Evolutionary conservation across 2,113 vertebrate species (phyloP).

Genomic region (Silurus glanis): DNA sequence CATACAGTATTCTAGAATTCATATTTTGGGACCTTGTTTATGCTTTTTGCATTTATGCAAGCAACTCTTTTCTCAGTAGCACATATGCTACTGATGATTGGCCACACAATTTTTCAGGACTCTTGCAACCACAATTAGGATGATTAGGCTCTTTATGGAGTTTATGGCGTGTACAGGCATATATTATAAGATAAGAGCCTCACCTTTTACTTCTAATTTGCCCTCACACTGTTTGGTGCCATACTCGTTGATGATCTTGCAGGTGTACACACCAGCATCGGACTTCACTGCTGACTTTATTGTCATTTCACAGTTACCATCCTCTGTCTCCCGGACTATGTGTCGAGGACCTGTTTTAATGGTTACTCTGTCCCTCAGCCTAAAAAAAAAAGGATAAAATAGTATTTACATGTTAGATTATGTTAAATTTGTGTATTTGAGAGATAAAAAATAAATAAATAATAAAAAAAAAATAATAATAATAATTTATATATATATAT

Average conservation of each 20-base stretch:
- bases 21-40: conserved; percentile 7
- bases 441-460: too few relatives aligned
- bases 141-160: background rate
- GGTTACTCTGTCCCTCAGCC: conserved; percentile 91
- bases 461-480: too few relatives aligned
- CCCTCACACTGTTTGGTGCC: conserved; percentile 93
- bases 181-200: conserved; percentile 35
- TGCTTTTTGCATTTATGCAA: background rate
- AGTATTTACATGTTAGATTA: background rate
- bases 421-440: background rate
- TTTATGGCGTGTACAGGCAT: background rate
- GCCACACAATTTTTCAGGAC: background rate
- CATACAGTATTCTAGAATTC: background rate
- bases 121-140: background rate
- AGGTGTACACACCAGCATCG: conserved; percentile 88
- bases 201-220: conserved; percentile 92
- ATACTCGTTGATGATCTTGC: conserved; percentile 96
- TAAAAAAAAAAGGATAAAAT: conserved; percentile 55
- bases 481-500: background rate
- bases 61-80: background rate
- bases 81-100: background rate
- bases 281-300: conserved; percentile 81
- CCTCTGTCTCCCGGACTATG: conserved; percentile 75
- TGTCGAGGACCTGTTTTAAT: conserved; percentile 85
- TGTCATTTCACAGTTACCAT: conserved; percentile 78